Base-by-base conservation (phyloP, 1,140 invertebrate species). In the Chionoecetes opilio region DNA sequence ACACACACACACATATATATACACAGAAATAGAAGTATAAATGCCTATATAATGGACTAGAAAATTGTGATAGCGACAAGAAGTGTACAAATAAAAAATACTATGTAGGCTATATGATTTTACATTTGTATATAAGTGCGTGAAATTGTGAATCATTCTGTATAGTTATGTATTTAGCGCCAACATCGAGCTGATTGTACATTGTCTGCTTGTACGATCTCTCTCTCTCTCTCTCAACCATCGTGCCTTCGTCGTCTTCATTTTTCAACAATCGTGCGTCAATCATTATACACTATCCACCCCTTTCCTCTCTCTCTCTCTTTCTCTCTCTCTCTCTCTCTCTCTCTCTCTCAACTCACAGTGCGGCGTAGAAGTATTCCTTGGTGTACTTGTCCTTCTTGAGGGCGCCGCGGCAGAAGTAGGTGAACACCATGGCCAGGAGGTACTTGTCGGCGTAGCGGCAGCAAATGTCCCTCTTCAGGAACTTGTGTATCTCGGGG, bases 381-480 rank as follows among this genome's bases (percentile, higher is more conserved):
- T 96, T 96, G 84, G 97, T 97, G 89, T 97, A 98, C 95, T 98
- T 97, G 94, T 97, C 96, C 3, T 97, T 96, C 88, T 96, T 96
- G 75, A 97, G 97, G 0, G 97, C 96, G 46, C 97, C 97, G 96
- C 97, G 97, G 93, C 97, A 97, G 96, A 98, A 98, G 96, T 98
- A 98, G 3, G 97, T 97, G 97, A 98, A 98, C 5, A 97, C 97
- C 97, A 98, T 98, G 5, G 97, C 97, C 46, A 98, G 96, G 6
- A 98, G 97, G 96, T 98, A 98, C 97, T 97, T 97, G 96, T 97
- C 97, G 31, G 97, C 97, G 84, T 97, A 96, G 82, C 96, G 96
- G 38, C 94, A 96, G 89, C 97, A 97, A 82, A 96, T 96, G 96
- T 97, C 97, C 29, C 96, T 92, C 82, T 96, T 93, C 3, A 97